Base-by-base conservation (phyloP, 2,113 vertebrate genomes). In the Turdus rufiventris region DNA sequence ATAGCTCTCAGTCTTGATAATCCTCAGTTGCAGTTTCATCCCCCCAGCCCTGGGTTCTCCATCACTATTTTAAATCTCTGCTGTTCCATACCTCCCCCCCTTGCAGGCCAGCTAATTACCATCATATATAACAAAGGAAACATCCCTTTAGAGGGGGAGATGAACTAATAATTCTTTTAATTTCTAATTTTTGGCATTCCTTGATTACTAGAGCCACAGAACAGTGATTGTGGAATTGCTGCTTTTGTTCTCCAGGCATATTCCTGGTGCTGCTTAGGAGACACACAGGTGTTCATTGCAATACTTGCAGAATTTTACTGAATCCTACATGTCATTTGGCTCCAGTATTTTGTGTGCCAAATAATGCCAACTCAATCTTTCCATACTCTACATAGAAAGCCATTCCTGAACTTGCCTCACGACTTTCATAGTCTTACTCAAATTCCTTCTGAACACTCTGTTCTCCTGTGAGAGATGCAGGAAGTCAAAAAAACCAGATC, bases 1-100 rank as follows among this genome's bases (percentile, higher is more conserved):
- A 72, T 9, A 78, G 61, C 58, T 94, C 66, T 85, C 80, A n/a
- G 34, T 60, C 31, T 50, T 58, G 40, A 80, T 74, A 92, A 96
- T 63, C 53, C 72, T 67, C 73, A 50, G 24, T 15, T 78, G 66
- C 73, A 53, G 45, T 61, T 68, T 72, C 58, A 75, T 68, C 66
- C 77, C 79, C 77, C 57, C 86, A 89, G 45, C 66, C 87, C 61
- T 60, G 53, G 43, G 24, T 36, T 85, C 61, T 74, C 73, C 81
- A 91, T 78, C 94, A 82, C 73, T 75, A 34, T 82, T 95, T 92
- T 82, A 89, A 87, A 91, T 87, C 53, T 95, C 60, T 91, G 77
- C 56, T 89, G 62, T 70, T 89, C 54, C 81, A 50, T 6, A 54
- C 38, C 24, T 78, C 77, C 74, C 94, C 84, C 84, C 82, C 42